Conservation (phyloP, 2,113 vertebrate species). For the Oriolus oriolus region DNA sequence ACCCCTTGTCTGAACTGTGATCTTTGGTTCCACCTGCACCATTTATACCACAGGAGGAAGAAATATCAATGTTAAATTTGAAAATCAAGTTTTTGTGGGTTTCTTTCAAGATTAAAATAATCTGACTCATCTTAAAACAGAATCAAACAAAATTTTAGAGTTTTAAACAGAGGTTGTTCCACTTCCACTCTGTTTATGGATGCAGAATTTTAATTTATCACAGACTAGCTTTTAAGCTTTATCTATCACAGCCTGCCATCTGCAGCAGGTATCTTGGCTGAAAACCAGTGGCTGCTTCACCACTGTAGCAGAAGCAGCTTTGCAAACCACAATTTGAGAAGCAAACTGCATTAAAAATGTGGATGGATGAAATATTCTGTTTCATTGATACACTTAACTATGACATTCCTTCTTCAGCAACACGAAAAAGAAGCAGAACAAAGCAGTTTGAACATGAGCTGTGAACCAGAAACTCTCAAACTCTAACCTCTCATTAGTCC, state of each 20-base stretch:
- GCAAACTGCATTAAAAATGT: background rate
- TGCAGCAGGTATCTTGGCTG: background rate
- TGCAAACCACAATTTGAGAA: background rate
- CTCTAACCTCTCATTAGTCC: background rate
- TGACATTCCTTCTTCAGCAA: background rate
- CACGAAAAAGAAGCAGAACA: background rate
- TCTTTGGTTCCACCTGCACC: background rate
- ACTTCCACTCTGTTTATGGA: background rate
- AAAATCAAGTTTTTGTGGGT: background rate
- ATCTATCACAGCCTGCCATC: background rate
- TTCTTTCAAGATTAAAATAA: background rate
- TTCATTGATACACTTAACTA: background rate
- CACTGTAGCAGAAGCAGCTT: background rate
- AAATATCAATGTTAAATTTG: background rate
- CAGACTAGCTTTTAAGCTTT: background rate
- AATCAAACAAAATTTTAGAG: background rate
- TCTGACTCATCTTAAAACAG: background rate
- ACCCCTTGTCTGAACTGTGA: background rate
- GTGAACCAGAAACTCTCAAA: background rate
- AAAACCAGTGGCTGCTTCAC: background rate
- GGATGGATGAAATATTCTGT: background rate
- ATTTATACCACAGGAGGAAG: background rate
- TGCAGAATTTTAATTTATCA: background rate
- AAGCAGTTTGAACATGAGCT: background rate
- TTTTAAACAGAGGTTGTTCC: background rate